phyloP scores from a whole-genome alignment of 2,113 vertebrate genomes.

The Diphyllodes magnificus region DNA sequence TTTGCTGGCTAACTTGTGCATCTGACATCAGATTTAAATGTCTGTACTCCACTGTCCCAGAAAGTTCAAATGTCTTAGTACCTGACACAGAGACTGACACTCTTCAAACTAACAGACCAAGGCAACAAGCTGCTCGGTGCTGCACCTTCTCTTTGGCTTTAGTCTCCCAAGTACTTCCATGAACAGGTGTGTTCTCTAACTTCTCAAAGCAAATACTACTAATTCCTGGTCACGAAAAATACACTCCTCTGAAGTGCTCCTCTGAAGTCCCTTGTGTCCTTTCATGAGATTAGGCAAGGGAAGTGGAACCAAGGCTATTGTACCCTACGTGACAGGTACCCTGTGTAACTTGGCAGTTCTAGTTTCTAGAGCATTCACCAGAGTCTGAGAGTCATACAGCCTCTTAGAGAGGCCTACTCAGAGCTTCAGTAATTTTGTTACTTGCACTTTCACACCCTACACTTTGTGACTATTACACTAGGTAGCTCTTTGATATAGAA shows the following conservation, averaged over 20 bases:
- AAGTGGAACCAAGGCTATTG: neutral
- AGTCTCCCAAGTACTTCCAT: neutral
- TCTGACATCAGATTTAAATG: neutral
- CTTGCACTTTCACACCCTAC: neutral
- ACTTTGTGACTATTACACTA: neutral
- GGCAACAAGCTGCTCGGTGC: neutral
- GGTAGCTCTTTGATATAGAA: neutral
- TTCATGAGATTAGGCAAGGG: neutral
- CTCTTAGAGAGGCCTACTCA: neutral
- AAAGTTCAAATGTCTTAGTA: neutral
- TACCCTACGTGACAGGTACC: neutral
- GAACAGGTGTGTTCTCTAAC: neutral
- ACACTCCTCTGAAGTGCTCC: accelerated
- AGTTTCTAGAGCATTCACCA: neutral
- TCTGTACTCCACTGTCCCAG: too few species aligned
- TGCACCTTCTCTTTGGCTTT: neutral
- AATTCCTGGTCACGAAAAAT: neutral
- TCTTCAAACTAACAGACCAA: neutral
- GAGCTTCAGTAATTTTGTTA: neutral
- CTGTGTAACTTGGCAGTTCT: neutral
- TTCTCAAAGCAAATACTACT: neutral
- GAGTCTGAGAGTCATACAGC: neutral
- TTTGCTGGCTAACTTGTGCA: neutral
- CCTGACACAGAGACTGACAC: neutral
- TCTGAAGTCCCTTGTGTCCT: neutral